Evolutionary conservation across 2,113 vertebrate species (phyloP), one percentile per base, ranked within the genome.

Genomic region (Tetrao urogallus): DNA sequence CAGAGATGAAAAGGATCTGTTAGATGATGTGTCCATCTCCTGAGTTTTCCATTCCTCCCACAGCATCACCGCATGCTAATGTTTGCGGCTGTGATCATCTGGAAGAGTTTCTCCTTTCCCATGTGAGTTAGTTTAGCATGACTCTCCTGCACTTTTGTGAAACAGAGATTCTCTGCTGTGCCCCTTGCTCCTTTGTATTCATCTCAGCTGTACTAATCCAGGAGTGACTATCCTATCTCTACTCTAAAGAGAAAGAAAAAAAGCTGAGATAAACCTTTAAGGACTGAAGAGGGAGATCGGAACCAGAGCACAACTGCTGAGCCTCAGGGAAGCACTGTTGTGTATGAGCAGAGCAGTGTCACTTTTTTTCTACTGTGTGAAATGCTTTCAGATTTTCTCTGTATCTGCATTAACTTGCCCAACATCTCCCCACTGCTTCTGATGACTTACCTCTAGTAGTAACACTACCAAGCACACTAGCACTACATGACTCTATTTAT

Each of bases 71-170:
- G 27, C 28, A 50, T 82, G n/a, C 61, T 72, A 54, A 61, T 86
- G 84, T 67, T 80, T 84, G 40, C 4, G 3, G n/a, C 36, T 91
- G 38, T 90, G 75, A 70, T 92, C 65, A 70, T 84, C 77, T 86
- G 47, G 69, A 92, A 78, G 64, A 77, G 38, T 93, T 95, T 94
- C 30, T 89, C 7, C 71, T 90, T 30, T 86, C 63, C 40, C n/a
- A 8, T 12, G 3, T 58, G 34, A 90, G 54, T 56, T 58, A 79
- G 63, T 82, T 92, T 58, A 89, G 19, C 21, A n/a, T 82, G 66
- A 76, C 30, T 92, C 27, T 24, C 11, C 12, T 82, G 27, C 36
- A 58, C 19, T 65, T 86, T 40, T 73, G 30, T 65, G 66, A 25
- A 92, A 45, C 5, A 64, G 32, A 83, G 72, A 78, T 64, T 75